phyloP scores from a whole-genome alignment of 2,888 invertebrate species.

The Conistra vaccinii region DNA sequence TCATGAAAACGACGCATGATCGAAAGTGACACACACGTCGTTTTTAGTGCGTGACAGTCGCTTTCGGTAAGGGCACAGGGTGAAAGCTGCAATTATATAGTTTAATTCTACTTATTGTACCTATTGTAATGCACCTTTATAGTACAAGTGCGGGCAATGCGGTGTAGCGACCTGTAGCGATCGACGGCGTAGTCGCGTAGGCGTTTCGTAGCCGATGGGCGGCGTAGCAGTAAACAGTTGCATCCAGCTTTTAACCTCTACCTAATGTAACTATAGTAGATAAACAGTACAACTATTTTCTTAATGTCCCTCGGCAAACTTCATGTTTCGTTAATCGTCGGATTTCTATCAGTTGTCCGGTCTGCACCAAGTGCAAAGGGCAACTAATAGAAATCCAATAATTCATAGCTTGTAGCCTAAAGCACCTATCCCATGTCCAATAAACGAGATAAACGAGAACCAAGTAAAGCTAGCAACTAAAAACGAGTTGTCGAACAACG shows the following conservation, averaged over 20 bases:
- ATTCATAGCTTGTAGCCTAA: not conserved
- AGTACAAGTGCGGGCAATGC: not conserved
- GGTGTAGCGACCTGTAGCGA: not conserved
- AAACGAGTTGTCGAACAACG: not conserved
- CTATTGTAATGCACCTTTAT: not conserved
- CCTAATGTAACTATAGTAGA: not conserved
- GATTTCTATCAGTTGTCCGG: no score
- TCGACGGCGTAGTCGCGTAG: not conserved
- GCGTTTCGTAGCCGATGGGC: slow-evolving; percentile 1
- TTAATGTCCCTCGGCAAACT: no score
- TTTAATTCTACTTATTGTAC: not conserved
- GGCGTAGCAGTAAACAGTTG: not conserved
- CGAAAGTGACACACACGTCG: no score
- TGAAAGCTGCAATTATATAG: not conserved
- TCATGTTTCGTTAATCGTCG: no score
- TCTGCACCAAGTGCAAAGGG: no score
- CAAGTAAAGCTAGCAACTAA: not conserved
- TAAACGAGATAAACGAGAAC: not conserved
- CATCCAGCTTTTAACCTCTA: not conserved
- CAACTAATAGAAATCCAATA: not conserved
- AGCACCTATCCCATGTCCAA: no score
- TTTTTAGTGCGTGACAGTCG: no score
- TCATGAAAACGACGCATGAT: not conserved
- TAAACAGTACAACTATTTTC: no score
- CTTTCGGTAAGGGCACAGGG: not conserved